Evolutionary conservation across 2,888 invertebrate species (phyloP).

Genomic region (Xylota segnis): DNA sequence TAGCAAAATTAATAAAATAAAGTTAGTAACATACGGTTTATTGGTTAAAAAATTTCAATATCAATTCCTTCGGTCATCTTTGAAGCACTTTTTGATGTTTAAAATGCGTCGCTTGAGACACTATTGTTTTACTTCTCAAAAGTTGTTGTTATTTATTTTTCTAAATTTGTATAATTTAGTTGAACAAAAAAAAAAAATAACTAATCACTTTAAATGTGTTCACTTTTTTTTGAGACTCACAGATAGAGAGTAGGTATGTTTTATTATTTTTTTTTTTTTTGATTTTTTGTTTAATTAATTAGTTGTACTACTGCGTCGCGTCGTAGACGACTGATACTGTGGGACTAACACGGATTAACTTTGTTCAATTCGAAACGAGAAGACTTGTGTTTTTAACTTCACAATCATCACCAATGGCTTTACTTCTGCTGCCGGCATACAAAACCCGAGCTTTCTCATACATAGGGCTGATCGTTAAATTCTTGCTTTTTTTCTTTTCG

Average conservation of each 20-base stretch:
- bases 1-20: not conserved
- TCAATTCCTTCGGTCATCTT: not conserved
- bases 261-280: not conserved
- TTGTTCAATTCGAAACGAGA: conserved; percentile 39
- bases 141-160: conserved; percentile 5
- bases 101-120: not conserved
- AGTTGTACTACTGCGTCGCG: conserved; percentile 24
- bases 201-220: not conserved
- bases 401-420: conserved; percentile 29
- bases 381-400: conserved; percentile 23
- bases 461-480: conserved; percentile 10
- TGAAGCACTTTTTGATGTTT: not conserved
- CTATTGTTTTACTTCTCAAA: not conserved
- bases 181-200: not conserved
- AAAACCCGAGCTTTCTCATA: conserved; percentile 13
- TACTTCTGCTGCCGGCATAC: conserved; percentile 15
- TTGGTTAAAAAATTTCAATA: not conserved
- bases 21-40: conserved; percentile 16
- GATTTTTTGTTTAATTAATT: not conserved
- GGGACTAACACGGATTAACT: conserved; percentile 58
- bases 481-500: conserved; percentile 2
- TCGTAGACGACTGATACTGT: conserved; percentile 50
- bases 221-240: conserved; percentile 1
- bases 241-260: not conserved
- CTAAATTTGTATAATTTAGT: not conserved